A percentile compares a stretch with the other conserved stretches of the same genome.
Evolutionary conservation across 2,113 vertebrate species (phyloP).

Genomic region (Recurvirostra avosetta): DNA sequence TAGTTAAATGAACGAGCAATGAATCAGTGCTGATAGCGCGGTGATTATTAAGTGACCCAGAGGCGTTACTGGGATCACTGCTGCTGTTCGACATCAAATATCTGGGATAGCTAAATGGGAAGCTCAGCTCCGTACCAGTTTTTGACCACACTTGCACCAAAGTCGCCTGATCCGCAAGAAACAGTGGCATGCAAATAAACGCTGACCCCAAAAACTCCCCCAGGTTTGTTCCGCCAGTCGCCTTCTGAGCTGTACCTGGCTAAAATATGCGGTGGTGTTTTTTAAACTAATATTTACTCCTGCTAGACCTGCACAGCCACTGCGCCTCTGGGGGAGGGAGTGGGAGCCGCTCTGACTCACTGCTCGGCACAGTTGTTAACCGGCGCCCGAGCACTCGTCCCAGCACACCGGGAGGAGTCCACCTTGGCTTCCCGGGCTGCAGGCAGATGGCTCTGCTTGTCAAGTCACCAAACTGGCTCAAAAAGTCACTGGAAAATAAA

Average conservation of each 20-base stretch:
- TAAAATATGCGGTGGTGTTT: not conserved
- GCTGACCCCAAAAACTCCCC: not conserved
- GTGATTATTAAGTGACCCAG: not conserved
- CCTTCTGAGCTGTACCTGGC: not conserved
- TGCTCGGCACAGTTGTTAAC: not conserved
- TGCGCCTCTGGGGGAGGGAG: constrained; percentile 23
- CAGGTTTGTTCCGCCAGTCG: not conserved
- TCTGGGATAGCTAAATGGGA: not conserved
- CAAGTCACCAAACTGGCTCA: not conserved
- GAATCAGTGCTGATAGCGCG: not conserved
- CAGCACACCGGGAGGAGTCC: not conserved
- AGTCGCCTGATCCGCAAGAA: not conserved
- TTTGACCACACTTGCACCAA: not conserved
- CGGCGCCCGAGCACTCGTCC: not conserved
- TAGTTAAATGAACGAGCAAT: constrained; percentile 1
- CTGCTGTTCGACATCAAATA: not conserved
- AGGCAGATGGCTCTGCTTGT: not conserved
- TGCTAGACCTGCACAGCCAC: constrained; percentile 51
- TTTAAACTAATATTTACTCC: constrained; percentile 60
- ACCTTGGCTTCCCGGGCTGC: not conserved
- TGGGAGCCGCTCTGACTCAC: constrained; percentile 22
- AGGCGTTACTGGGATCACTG: not conserved
- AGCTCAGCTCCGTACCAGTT: not conserved
- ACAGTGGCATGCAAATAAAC: not conserved
- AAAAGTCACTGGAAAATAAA: not conserved